Percentiles rank a stretch among this genome's conserved stretches.
Conservation (phyloP, 2,797 vertebrate species). For the Artibeus jamaicensis region DNA sequence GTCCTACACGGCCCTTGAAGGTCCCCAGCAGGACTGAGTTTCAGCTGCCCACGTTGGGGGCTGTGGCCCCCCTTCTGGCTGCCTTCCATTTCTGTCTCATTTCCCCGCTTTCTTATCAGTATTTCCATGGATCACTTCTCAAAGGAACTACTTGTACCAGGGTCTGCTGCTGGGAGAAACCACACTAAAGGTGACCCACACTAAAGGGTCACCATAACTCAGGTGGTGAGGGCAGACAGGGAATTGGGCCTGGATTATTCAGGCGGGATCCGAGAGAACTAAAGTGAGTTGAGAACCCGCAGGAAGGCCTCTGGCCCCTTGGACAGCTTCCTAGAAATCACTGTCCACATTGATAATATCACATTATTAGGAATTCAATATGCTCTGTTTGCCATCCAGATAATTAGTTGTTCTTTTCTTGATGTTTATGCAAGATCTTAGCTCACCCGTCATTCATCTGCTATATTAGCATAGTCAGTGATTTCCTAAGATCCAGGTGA, state of each 20-base stretch:
- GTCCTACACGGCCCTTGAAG: neutral
- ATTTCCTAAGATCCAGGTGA: constrained; percentile 34
- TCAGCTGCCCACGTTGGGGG: too few species aligned
- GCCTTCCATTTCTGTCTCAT: neutral
- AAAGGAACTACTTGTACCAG: neutral
- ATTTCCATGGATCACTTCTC: neutral
- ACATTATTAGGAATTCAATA: neutral
- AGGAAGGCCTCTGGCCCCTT: neutral
- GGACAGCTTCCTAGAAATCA: neutral
- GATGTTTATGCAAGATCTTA: neutral
- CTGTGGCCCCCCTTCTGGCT: neutral
- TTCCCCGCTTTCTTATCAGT: neutral
- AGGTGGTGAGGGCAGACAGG: neutral
- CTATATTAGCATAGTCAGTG: neutral
- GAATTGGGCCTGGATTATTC: neutral
- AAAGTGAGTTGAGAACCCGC: neutral
- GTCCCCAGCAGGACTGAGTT: neutral
- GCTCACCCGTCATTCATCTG: neutral
- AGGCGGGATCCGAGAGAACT: neutral
- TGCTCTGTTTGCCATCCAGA: neutral
- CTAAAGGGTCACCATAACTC: neutral
- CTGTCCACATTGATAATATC: neutral
- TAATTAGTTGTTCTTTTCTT: neutral
- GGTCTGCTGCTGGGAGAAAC: neutral
- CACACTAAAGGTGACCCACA: neutral